Conservation (phyloP, 2,888 invertebrate genomes). For the Apamea anceps region DNA sequence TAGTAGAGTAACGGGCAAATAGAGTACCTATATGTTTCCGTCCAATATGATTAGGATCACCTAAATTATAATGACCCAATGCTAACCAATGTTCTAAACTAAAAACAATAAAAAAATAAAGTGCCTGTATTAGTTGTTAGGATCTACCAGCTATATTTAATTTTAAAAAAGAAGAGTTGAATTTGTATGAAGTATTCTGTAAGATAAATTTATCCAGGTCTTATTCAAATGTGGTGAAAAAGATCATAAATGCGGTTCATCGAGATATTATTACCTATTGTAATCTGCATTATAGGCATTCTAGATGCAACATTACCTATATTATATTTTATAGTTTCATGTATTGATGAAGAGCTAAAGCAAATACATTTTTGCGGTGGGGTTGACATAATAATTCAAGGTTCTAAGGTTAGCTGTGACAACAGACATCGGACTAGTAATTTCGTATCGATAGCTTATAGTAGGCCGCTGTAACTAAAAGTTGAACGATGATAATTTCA, state of each 20-base stretch:
- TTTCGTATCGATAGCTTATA: not conserved
- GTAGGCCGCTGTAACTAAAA: not conserved
- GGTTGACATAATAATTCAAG: constrained; percentile 1
- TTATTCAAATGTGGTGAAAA: not conserved
- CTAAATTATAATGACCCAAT: not conserved
- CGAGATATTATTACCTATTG: constrained; percentile 9
- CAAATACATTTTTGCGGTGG: constrained; percentile 3
- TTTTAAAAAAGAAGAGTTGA: not conserved
- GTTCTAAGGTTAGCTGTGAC: not conserved
- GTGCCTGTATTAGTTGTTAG: not conserved
- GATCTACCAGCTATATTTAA: too few species aligned
- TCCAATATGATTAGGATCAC: not conserved
- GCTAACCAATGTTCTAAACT: not conserved
- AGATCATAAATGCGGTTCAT: constrained; percentile 11
- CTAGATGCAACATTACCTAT: not conserved
- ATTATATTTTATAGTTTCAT: constrained; percentile 4
- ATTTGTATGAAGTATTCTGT: not conserved
- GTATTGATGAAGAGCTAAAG: not conserved
- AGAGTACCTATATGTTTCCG: not conserved
- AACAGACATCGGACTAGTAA: not conserved
- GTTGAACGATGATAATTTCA: not conserved
- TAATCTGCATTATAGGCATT: not conserved
- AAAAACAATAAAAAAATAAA: not conserved
- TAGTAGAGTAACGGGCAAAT: not conserved
- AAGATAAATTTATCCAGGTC: not conserved